Base-by-base conservation (phyloP, 1,140 invertebrate species). In the Oryctes rhinoceros region DNA sequence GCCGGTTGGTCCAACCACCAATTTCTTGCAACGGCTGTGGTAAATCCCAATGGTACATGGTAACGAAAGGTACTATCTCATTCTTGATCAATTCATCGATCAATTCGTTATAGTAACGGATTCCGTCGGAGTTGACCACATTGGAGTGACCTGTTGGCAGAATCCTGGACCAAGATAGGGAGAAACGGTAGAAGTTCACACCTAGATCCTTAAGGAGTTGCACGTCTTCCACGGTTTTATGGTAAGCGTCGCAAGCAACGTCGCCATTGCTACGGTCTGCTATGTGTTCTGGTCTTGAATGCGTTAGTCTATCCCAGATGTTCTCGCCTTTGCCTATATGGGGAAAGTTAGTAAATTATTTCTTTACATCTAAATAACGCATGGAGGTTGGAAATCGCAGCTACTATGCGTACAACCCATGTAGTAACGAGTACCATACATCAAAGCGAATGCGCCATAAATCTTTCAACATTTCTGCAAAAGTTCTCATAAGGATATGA, bases 21-120 rank as follows among this genome's bases (percentile, higher is more conserved):
- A 91, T 82, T 65, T 92, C 90, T 84, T 93, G 91, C 4, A 94
- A 82, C 18, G 86, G 87, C 81, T 92, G 90, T 0, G 93, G 93
- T 62, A 93, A 85, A 79, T 94, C 82, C 83, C 83, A 83, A 20
- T 85, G 84, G 67, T 84, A 83, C 37, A 82, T 13, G 4, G 82
- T 91, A 84, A 93, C 91, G 86, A 93, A 86, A 3, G 92, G 92
- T 83, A 90, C 85, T 67, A 94, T 93, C 65, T 89, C 89, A 76
- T 90, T 89, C 49, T 86, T 87, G 0, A 90, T 82, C 5, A 93
- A 85, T 80, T 90, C 90, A 84, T 92, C 87, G 18, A 94, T 90
- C 0, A 94, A 85, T 37, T 90, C 89, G 79, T 92, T 91, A 85
- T 94, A 94, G 84, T 93, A 94, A 4, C 89, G 85, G 3, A 92